phyloP scores from a whole-genome alignment of 2,797 vertebrate genomes.

The Pempheris klunzingeri region DNA sequence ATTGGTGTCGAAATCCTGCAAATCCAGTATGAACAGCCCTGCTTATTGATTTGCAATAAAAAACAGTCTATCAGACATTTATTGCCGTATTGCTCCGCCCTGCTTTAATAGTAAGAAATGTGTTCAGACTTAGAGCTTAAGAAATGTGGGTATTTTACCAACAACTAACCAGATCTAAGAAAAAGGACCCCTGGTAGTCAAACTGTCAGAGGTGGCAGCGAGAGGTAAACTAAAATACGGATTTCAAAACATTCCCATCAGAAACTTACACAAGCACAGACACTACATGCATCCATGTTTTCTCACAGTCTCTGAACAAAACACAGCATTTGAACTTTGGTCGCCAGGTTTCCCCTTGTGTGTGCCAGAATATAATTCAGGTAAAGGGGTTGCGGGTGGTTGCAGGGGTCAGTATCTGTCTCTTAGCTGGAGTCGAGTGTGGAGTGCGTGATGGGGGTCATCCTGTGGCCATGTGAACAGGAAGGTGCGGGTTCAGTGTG shows the following conservation, averaged over 20 bases:
- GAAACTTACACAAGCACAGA: neutral
- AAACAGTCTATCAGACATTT: neutral
- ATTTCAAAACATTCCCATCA: constrained; percentile 10
- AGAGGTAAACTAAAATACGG: neutral
- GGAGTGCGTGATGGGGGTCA: constrained; percentile 88
- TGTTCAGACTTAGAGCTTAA: neutral
- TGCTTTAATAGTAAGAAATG: neutral
- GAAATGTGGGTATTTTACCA: too few species aligned
- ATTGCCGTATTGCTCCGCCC: neutral
- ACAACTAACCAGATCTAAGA: neutral
- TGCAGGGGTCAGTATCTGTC: constrained; percentile 43
- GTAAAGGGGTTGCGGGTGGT: constrained; percentile 45
- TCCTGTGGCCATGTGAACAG: constrained; percentile 91
- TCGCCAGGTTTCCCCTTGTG: constrained; percentile 30
- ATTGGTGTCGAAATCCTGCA: neutral
- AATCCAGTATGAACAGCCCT: neutral
- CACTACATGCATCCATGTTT: constrained; percentile 9
- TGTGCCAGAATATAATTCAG: constrained; percentile 51
- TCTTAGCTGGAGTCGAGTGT: constrained; percentile 63
- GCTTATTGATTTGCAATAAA: neutral
- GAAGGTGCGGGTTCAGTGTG: constrained; percentile 88
- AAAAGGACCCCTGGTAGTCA: neutral
- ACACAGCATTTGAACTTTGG: constrained; percentile 34
- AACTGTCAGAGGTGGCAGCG: neutral
- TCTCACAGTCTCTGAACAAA: constrained; percentile 11